Evolutionary conservation across 2,888 invertebrate genomes (phyloP), one percentile per base, ranked within the genome.

Genomic region (Trichacis sp.): DNA sequence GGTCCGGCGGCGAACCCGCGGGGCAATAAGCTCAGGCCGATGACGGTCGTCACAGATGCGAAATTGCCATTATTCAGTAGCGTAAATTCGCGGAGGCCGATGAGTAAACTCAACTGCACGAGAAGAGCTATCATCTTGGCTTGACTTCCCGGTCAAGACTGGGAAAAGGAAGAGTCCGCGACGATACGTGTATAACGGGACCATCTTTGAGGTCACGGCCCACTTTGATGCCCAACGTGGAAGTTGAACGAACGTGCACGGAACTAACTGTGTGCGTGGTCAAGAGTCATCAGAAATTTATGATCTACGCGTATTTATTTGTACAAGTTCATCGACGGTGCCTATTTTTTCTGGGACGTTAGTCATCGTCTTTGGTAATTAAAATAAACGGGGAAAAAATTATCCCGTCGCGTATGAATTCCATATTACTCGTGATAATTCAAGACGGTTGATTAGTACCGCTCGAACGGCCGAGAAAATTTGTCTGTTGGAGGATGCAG

Each of bases 181-280:
- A 73, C 76, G 63, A 70, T 56, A 77, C 69, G 67, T 70, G 77
- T 73, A 76, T 82, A 82, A 79, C 81, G 80, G 78, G 75, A 82
- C 74, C 78, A 77, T 75, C 75, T 83, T 83, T 80, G 82, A 82
- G 84, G 84, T 77, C 84, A 79, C 76, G 84, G 66, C 83, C 80
- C 52, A 84, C 83, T 82, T 84, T 80, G 77, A 73, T 68, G 64
- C 14, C 54, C 60, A 66, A 52, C 58, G 48, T 45, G 45, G 61
- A 61, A 61, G 50, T 40, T 53, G 55, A 50, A 67, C 64, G 55
- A 57, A 58, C 58, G 40, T 19, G 46, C 60, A 49, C 36, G 55
- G 45, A 49, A 33, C 33, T 33, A n/a, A 33, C 9, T 33, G 33
- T 33, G 33, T 33, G n/a, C n/a, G 33, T 33, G 24, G 24, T 8